These are phyloP conservation scores for Biston betularia DNA, from an alignment of 2,888 invertebrate species.

Conservation along the genomic window DNA sequence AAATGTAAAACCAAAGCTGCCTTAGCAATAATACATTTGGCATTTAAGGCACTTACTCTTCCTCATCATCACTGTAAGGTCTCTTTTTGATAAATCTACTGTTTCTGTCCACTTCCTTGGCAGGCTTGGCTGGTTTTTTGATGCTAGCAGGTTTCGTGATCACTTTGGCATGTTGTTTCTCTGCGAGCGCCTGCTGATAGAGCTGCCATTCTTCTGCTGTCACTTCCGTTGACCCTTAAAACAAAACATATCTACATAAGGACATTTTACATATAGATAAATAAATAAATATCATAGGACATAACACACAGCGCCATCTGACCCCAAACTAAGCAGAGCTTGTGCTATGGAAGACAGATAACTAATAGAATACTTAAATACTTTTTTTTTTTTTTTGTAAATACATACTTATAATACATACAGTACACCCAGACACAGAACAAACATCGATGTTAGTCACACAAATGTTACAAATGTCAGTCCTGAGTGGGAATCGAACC, in stretches of 20 bases:
- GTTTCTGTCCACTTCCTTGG: conserved; percentile 46
- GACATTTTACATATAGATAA: not conserved
- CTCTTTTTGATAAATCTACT: conserved; percentile 54
- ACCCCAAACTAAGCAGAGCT: too few relatives aligned
- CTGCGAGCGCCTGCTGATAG: conserved; percentile 76
- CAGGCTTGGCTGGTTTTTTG: conserved; percentile 48
- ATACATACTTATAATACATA: too few relatives aligned
- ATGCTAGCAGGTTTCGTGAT: conserved; percentile 52
- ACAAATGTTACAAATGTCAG: too few relatives aligned
- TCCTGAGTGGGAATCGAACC: too few relatives aligned
- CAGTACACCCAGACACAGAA: too few relatives aligned
- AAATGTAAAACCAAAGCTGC: too few relatives aligned
- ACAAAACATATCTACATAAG: not conserved
- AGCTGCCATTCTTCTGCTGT: conserved; percentile 80
- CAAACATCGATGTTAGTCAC: too few relatives aligned
- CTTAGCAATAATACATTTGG: not conserved
- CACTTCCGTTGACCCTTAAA: conserved; percentile 73
- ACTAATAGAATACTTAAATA: too few relatives aligned
- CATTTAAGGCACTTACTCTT: conserved; percentile 64
- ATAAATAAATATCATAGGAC: too few relatives aligned
- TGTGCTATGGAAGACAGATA: too few relatives aligned
- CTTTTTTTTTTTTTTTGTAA: too few relatives aligned
- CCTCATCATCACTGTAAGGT: conserved; percentile 68
- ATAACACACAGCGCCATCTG: too few relatives aligned
- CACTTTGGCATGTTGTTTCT: conserved; percentile 68